Evolutionary conservation across 2,888 invertebrate species (phyloP), one percentile per base, ranked within the genome.

Genomic region (Drosophila mulleri): DNA sequence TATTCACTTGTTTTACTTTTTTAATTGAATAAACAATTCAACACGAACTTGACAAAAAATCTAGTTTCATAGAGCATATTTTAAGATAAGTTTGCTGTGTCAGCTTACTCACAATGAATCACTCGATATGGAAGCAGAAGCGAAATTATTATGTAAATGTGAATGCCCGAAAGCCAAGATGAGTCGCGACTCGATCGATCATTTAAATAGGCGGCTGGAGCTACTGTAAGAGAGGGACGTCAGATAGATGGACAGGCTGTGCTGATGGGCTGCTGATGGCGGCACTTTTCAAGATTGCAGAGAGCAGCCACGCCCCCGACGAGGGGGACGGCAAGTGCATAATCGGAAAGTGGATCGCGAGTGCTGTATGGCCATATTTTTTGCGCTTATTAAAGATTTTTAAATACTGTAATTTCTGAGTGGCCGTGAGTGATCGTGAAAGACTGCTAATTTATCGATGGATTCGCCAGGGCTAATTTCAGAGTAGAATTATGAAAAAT

Each of bases 351-450:
- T 74, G 72, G 54, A 52, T 32, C 58, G 58, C 61, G 32, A 52
- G 37, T 61, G 50, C 56, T 44, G 50, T 71, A 18, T 70, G 66
- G 75, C 75, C 72, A 77, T 85, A 82, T 82, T 83, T 82, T 83
- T 83, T 86, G 82, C 82, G 84, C 86, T 84, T 89, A 86, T 87
- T 89, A 72, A 80, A 77, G 80, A 87, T 83, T 83, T 87, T 90
- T 88, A 88, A 88, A 89, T 88, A 88, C 83, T 75, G 90, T 88
- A 89, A 88, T 88, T 90, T 57, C 57, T 35, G 57, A 18, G 42
- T 32, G 23, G 83, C 53, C 16, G 41, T 6, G 11, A 7, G n/a
- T n/a, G 29, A 39, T 37, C 45, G 68, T 45, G 50, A 35, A 60
- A 75, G 80, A 78, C 80, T 71, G 88, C 82, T 78, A 84, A 90